Base-by-base conservation (phyloP, 2,888 invertebrate species). In the Ichneumon xanthorius region DNA sequence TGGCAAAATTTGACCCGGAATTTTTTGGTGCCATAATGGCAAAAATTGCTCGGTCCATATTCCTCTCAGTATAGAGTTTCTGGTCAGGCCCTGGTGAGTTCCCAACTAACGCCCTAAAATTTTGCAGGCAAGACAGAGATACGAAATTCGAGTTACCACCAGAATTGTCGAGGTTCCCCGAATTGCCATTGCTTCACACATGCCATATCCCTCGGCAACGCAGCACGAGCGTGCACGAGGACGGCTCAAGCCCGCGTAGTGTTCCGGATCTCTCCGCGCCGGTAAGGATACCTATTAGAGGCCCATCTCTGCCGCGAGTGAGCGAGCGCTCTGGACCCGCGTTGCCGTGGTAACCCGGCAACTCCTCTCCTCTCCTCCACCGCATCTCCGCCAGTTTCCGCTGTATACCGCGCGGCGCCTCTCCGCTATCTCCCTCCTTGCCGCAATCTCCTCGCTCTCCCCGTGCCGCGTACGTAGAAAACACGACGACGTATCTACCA, bases 281-380 rank as follows among this genome's bases (percentile, higher is more conserved):
- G 86, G 86, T 88, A 89, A 92, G 92, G 92, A 92, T 92, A 92
- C 93, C 92, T 92, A 93, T 93, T 92, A 93, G 93, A 93, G 92
- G 70, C 68, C 91, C 91, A 91, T 92, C 78, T 70, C 82, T 90
- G 91, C 88, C 88, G 90, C 88, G 55, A 37, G 67, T 45, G 75
- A 16, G 48, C 61, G 89, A 91, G 90, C 89, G 89, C 89, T 88
- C 88, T 77, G 77, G 86, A 72, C 73, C 83, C 72, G 65, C 91
- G 93, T 93, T 93, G 92, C 93, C 93, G 88, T 91, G 93, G 93
- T 88, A 92, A 93, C 93, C 91, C 86, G 88, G 85, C 87, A 87
- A 86, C 82, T 87, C 75, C 81, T 73, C 87, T 79, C 75, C 71
- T 63, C 65, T 78, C 65, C 65, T 73, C 72, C 71, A 30, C 76